Evolutionary conservation across 2,113 vertebrate genomes (phyloP), one percentile per base, ranked within the genome.

Genomic region (Telmatochromis sp.): DNA sequence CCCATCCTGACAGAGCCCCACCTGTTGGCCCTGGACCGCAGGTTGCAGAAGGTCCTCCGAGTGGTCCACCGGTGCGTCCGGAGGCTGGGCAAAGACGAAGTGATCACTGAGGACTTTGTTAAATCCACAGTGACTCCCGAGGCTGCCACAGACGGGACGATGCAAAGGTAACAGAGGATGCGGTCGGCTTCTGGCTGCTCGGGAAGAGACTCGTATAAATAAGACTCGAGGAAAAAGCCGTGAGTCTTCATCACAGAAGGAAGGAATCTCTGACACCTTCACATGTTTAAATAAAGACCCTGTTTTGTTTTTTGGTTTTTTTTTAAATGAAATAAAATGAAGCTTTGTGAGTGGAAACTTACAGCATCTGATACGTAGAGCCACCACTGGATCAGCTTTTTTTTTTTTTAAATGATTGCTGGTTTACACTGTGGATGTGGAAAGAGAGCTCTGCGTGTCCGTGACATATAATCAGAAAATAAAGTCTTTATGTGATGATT

Each of bases 1-100:
- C 97, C 98, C 0, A 47, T 99, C 51, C 96, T 99, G 88, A 97
- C 97, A 0, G 98, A 99, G 50, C 97, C 97, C 4, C 98, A 99
- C 80, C 96, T 99, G 53, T 78, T 95, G 63, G 98, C 98, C 12
- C 93, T 99, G 88, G 98, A 99, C 94, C 97, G 99, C 1, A 94
- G 99, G 81, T 92, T 99, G 17, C 96, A 94, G 21, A 95, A 96
- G 10, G 15, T 99, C 60, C 97, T 99, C 3, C 78, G 73, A 11
- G 93, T 94, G 0, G 98, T 99, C 84, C 87, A 92, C 17, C 92
- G 54, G 33, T 99, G 99, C 87, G 80, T 97, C 2, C 89, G 94
- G 51, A 93, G 91, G 13, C 93, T 97, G 0, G 98, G 98, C 3
- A 95, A 97, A 54, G 94, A 92, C 3, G 94, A 90, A 1, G 98